Evolutionary conservation across 2,113 vertebrate species (phyloP).

Genomic region (Microtus richardsoni): DNA sequence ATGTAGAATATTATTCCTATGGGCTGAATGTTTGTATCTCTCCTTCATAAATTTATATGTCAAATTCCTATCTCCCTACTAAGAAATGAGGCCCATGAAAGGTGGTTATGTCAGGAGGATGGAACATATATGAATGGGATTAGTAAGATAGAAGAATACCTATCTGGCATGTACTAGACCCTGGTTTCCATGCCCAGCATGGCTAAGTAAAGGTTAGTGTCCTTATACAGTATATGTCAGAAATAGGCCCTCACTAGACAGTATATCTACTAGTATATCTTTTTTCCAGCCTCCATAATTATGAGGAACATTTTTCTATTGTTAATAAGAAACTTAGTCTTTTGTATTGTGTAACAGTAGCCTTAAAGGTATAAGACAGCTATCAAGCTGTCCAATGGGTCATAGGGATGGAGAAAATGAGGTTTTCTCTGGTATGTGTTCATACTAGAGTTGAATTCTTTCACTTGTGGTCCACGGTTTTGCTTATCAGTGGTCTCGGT

Average conservation of each 20-base stretch:
- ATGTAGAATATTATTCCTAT: neutral
- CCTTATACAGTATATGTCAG: neutral
- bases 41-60: neutral
- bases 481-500: too few relatives aligned
- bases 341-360: neutral
- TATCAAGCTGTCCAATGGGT: conserved; percentile 9
- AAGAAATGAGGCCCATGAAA: neutral
- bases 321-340: neutral
- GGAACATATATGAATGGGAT: neutral
- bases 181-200: neutral
- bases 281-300: neutral
- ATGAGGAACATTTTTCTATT: neutral
- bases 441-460: neutral
- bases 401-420: neutral
- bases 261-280: neutral
- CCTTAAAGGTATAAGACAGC: neutral
- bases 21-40: neutral
- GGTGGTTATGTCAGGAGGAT: neutral
- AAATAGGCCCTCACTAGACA: neutral
- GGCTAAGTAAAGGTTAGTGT: neutral
- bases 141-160: neutral
- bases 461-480: neutral
- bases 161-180: neutral
- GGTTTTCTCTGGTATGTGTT: neutral
- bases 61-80: neutral